Percentiles rank a stretch among this genome's conserved stretches.
Evolutionary conservation across 2,113 vertebrate species (phyloP).

Genomic region (Anser brachyrhynchus): DNA sequence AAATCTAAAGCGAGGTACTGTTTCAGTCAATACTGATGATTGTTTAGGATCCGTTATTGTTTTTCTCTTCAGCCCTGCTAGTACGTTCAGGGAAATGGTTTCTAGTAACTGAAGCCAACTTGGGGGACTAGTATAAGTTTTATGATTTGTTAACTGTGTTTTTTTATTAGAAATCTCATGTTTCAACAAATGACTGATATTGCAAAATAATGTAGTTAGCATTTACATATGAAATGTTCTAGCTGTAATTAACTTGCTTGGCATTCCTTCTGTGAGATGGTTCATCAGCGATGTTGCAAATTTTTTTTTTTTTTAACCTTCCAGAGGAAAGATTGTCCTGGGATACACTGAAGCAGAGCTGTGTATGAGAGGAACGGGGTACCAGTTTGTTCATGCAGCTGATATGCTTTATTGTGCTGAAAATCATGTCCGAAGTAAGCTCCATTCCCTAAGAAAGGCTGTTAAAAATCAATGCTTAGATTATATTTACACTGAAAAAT

Average conservation of each 20-base stretch:
- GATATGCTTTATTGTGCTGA: conserved; percentile 91
- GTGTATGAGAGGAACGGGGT: conserved; percentile 82
- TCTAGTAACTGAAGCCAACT: neutral
- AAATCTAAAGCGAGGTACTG: neutral
- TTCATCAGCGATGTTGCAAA: neutral
- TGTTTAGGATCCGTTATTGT: neutral
- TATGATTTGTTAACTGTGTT: neutral
- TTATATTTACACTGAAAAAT: neutral
- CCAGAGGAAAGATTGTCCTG: conserved; percentile 84
- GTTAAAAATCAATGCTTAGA: neutral
- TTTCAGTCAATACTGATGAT: neutral
- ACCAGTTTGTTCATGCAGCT: conserved; percentile 88
- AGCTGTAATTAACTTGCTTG: neutral
- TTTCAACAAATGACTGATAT: neutral
- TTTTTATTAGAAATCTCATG: neutral
- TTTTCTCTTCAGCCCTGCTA: neutral
- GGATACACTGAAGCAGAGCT: conserved; percentile 88
- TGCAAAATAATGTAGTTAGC: neutral
- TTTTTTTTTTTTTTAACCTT: neutral
- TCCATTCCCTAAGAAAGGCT: neutral
- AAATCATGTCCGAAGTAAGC: conserved; percentile 87
- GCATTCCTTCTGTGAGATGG: neutral
- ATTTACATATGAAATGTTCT: neutral
- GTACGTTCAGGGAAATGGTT: neutral
- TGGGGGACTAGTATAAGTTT: neutral